Conservation (phyloP, 1,140 invertebrate genomes). For the Anastrepha obliqua region DNA sequence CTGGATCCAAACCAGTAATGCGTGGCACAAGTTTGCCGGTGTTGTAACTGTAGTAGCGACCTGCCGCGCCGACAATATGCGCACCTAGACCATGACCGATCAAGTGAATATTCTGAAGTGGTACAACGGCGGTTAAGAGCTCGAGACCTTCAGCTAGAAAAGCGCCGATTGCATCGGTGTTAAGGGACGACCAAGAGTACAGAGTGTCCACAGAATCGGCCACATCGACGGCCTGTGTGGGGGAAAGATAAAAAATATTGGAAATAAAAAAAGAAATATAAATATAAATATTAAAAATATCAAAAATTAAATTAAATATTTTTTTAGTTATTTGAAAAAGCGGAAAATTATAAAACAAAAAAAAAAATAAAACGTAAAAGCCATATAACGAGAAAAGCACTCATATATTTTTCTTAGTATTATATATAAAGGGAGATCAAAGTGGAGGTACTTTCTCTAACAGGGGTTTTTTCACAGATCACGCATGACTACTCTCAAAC, state of each 20-base stretch:
- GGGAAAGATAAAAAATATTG: neutral
- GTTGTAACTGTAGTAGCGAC: conserved; percentile 69
- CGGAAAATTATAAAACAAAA: too few relatives aligned
- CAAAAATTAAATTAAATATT: too few relatives aligned
- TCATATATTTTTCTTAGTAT: too few relatives aligned
- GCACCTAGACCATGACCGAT: conserved; percentile 76
- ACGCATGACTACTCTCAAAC: too few relatives aligned
- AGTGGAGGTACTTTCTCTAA: too few relatives aligned
- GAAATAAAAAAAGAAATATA: too few relatives aligned
- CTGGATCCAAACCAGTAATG: conserved; percentile 84
- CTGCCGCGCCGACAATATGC: conserved; percentile 76
- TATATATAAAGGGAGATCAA: too few relatives aligned
- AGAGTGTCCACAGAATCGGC: conserved; percentile 70
- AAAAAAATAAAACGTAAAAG: too few relatives aligned
- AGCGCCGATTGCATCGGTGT: conserved; percentile 70
- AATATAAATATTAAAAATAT: too few relatives aligned
- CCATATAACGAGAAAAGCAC: too few relatives aligned
- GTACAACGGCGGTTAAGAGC: conserved; percentile 63
- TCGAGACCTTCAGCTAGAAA: conserved; percentile 63
- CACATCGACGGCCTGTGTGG: conserved; percentile 65
- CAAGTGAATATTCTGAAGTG: conserved; percentile 67
- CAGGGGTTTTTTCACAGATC: too few relatives aligned
- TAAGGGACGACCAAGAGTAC: conserved; percentile 72
- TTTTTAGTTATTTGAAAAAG: too few relatives aligned
- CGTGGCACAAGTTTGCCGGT: conserved; percentile 71